Conservation (phyloP, 2,797 vertebrate genomes). For the Chelonia mydas region DNA sequence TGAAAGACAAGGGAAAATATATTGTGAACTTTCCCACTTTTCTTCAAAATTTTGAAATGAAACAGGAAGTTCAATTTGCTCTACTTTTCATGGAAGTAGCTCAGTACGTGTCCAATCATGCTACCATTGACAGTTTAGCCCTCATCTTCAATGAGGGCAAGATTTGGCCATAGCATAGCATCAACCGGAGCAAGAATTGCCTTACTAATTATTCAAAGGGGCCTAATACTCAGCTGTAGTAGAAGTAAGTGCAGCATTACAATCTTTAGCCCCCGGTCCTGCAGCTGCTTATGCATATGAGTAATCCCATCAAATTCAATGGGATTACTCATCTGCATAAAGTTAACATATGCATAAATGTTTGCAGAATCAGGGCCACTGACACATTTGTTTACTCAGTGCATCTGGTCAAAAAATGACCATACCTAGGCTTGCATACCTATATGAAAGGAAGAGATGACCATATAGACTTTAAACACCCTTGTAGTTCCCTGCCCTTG, state of each 20-base stretch:
- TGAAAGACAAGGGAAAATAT: not conserved
- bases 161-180: not conserved
- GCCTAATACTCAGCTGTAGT: not conserved
- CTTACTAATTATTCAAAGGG: not conserved
- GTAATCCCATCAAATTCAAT: too few species aligned
- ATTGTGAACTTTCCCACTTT: not conserved
- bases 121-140: not conserved
- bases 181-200: rapidly evolving
- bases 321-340: not conserved
- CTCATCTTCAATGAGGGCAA: too few species aligned
- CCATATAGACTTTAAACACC: not conserved
- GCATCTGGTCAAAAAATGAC: not conserved
- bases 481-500: not conserved
- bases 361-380: not conserved
- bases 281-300: too few species aligned
- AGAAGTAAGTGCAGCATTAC: not conserved
- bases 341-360: not conserved
- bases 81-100: rapidly evolving
- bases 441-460: not conserved
- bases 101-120: not conserved
- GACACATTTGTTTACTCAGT: not conserved
- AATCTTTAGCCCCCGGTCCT: not conserved
- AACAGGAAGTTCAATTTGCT: not conserved
- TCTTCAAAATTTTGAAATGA: not conserved
- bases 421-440: rapidly evolving